Percentiles rank a stretch among this genome's conserved stretches.
phyloP scores from a whole-genome alignment of 2,113 vertebrate species.

The Xyrauchen texanus region DNA sequence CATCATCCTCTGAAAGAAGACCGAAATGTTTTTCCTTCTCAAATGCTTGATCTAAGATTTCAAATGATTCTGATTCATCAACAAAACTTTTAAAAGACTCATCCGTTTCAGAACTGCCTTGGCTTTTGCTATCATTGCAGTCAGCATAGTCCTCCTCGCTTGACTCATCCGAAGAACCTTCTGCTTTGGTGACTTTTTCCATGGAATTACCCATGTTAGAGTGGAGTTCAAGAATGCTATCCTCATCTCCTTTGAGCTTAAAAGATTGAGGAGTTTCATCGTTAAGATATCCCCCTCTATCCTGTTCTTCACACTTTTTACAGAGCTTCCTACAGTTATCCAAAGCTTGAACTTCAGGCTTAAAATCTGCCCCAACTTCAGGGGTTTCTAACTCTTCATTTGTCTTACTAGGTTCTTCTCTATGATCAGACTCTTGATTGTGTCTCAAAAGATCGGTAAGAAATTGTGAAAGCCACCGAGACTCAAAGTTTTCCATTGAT shows the following conservation, averaged over 20 bases:
- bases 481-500: constrained; percentile 56
- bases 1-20: constrained; percentile 6
- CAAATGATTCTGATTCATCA: constrained; percentile 46
- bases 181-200: constrained; percentile 60
- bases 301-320: constrained; percentile 21
- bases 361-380: not conserved
- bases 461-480: constrained; percentile 54
- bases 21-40: constrained; percentile 5
- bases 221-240: constrained; percentile 50
- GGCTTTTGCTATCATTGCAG: constrained; percentile 52
- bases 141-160: constrained; percentile 53
- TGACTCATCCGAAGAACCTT: constrained; percentile 59
- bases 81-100: constrained; percentile 50
- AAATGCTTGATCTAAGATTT: constrained; percentile 32
- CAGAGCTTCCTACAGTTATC: constrained; percentile 25
- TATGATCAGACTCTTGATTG: constrained; percentile 11
- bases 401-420: not conserved
- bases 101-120: constrained; percentile 52
- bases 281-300: not conserved
- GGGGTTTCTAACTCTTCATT: not conserved
- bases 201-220: constrained; percentile 53
- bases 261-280: constrained; percentile 54
- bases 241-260: constrained; percentile 59
- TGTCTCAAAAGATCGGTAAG: constrained; percentile 36
- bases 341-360: constrained; percentile 15